These are phyloP conservation scores for Lasioglossum zephyrum DNA, from an alignment of 2,888 invertebrate genomes.

Conservation along the genomic window DNA sequence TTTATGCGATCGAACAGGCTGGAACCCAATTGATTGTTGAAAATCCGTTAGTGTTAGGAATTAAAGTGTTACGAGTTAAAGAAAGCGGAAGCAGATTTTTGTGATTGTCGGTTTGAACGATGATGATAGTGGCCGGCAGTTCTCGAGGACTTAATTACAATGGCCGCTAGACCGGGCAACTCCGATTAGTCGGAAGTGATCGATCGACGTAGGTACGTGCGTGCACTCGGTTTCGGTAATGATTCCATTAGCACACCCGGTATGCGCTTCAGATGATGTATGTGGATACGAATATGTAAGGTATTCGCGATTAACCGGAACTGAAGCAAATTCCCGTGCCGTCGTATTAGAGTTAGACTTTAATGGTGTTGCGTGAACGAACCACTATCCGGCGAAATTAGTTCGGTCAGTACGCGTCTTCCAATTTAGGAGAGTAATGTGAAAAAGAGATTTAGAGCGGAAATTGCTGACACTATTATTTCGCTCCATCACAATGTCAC, in stretches of 20 bases:
- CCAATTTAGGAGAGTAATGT: neutral
- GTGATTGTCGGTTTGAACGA: conserved; percentile 18
- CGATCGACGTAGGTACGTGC: conserved; percentile 70
- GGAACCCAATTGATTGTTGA: neutral
- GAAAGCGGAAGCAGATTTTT: neutral
- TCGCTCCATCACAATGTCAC: neutral
- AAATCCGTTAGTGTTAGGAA: neutral
- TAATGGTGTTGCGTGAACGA: conserved; percentile 1
- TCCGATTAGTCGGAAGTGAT: conserved; percentile 78
- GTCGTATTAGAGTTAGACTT: conserved; percentile 8
- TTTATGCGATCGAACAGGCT: neutral
- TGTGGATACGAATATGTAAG: conserved; percentile 78
- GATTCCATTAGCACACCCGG: conserved; percentile 75
- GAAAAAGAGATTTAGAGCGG: neutral
- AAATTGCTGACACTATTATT: neutral
- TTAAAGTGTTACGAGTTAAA: neutral
- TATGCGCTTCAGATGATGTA: conserved; percentile 68
- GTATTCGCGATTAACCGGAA: conserved; percentile 76
- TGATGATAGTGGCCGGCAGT: conserved; percentile 26
- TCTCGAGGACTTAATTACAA: conserved; percentile 75
- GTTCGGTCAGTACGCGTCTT: neutral
- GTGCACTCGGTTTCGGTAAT: conserved; percentile 68
- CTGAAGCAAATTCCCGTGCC: conserved; percentile 70
- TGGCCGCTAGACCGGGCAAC: conserved; percentile 35
- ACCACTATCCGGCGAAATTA: neutral